phyloP scores from a whole-genome alignment of 1,140 invertebrate genomes.

The Anastrepha ludens region DNA sequence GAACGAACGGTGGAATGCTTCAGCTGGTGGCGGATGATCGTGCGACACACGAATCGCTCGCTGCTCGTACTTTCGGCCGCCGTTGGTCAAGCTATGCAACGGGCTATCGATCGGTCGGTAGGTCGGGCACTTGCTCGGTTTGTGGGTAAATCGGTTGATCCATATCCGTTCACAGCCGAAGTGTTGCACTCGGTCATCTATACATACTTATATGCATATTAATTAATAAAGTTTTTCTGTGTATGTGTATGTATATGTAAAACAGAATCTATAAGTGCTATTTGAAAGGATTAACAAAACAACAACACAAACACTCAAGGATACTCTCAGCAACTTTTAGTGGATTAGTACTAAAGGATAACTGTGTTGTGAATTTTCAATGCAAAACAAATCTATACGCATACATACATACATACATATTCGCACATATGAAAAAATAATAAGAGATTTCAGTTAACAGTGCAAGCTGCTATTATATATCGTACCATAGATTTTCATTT shows the following conservation, averaged over 20 bases:
- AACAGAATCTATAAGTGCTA: slow-evolving; percentile 2
- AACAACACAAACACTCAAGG: background rate
- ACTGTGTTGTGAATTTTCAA: background rate
- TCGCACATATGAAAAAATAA: background rate
- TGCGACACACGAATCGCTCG: slow-evolving; percentile 10
- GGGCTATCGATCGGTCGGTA: slow-evolving; percentile 54
- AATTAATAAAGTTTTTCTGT: slow-evolving; percentile 53
- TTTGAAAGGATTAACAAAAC: background rate
- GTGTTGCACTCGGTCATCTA: slow-evolving; percentile 2
- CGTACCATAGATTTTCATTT: background rate
- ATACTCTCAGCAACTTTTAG: background rate
- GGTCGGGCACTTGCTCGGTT: slow-evolving; percentile 41
- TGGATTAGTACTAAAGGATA: background rate
- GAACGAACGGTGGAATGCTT: slow-evolving; percentile 62
- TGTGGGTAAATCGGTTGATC: slow-evolving; percentile 62
- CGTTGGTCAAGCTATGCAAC: background rate
- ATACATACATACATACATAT: background rate
- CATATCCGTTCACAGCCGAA: slow-evolving; percentile 8
- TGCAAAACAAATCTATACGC: background rate
- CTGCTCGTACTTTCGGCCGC: background rate
- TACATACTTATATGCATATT: slow-evolving; percentile 43
- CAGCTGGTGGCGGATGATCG: slow-evolving; percentile 54
- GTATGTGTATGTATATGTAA: slow-evolving; percentile 48
- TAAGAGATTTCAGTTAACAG: background rate
- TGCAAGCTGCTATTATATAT: background rate